These are phyloP conservation scores for Apamea crenata DNA, from an alignment of 2,888 invertebrate species.

Conservation along the genomic window DNA sequence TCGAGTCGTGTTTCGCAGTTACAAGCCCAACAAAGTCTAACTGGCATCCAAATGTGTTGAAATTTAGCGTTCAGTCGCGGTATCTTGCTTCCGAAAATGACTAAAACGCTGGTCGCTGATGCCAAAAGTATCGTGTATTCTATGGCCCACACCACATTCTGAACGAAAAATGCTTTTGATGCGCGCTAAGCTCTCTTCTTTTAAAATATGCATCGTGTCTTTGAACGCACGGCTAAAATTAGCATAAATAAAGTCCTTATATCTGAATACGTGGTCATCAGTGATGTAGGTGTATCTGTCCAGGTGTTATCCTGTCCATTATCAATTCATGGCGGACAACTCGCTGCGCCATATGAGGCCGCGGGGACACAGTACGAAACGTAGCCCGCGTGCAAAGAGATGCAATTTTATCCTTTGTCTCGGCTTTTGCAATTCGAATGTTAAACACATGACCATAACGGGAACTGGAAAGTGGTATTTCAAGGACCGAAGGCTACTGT, in stretches of 20 bases:
- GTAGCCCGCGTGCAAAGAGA: slow-evolving; percentile 70
- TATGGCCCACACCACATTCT: slow-evolving; percentile 6
- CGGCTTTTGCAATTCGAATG: slow-evolving; percentile 69
- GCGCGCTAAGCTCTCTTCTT: slow-evolving; percentile 23
- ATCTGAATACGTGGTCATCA: slow-evolving; percentile 57
- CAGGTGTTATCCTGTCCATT: slow-evolving; percentile 86
- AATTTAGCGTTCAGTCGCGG: neutral
- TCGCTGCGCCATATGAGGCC: slow-evolving; percentile 62
- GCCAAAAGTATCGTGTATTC: slow-evolving; percentile 11
- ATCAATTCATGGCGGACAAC: slow-evolving; percentile 78
- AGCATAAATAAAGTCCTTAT: slow-evolving; percentile 55
- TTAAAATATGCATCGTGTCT: slow-evolving; percentile 39
- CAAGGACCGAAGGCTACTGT: slow-evolving; percentile 62
- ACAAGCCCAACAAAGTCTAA: neutral
- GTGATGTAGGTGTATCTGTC: slow-evolving; percentile 72
- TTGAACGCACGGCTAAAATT: slow-evolving; percentile 35
- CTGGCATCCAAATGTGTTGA: neutral
- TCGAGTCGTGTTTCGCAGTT: neutral
- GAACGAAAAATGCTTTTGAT: slow-evolving; percentile 16
- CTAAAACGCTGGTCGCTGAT: neutral
- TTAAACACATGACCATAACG: slow-evolving; percentile 72
- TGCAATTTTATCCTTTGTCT: slow-evolving; percentile 73
- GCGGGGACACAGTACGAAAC: slow-evolving; percentile 54
- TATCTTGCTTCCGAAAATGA: neutral
- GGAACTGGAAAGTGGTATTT: slow-evolving; percentile 72